Evolutionary conservation across 2,797 vertebrate species (phyloP).

Genomic region (Pantherophis vulpinus): DNA sequence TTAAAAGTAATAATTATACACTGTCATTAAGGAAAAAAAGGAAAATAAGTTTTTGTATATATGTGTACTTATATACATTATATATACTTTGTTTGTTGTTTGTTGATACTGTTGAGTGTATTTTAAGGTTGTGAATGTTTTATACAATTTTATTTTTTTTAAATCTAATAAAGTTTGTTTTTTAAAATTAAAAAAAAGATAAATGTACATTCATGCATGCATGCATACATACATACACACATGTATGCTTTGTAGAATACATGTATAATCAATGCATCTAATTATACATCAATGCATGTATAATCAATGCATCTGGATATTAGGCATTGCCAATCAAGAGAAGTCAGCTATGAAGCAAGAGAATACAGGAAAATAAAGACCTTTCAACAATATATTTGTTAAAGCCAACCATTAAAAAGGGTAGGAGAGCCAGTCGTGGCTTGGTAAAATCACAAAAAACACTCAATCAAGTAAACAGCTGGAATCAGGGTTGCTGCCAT

Average conservation of each 20-base stretch:
- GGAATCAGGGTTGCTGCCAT: background rate
- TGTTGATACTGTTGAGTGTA: no score
- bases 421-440: background rate
- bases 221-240: background rate
- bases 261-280: no score
- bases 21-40: no score
- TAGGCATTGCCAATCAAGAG: background rate
- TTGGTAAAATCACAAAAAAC: background rate
- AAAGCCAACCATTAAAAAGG: background rate
- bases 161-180: no score
- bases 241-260: background rate
- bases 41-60: no score
- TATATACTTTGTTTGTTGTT: no score
- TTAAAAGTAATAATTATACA: no score
- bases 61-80: no score
- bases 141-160: no score
- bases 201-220: background rate
- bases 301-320: background rate
- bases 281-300: no score
- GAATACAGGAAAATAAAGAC: slow-evolving; percentile 23
- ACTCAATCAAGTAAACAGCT: background rate
- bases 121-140: no score
- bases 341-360: background rate
- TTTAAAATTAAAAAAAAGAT: no score
- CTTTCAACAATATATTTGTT: background rate